Evolutionary conservation across 2,113 vertebrate genomes (phyloP), one percentile per base, ranked within the genome.

Genomic region (Anser cygnoides): DNA sequence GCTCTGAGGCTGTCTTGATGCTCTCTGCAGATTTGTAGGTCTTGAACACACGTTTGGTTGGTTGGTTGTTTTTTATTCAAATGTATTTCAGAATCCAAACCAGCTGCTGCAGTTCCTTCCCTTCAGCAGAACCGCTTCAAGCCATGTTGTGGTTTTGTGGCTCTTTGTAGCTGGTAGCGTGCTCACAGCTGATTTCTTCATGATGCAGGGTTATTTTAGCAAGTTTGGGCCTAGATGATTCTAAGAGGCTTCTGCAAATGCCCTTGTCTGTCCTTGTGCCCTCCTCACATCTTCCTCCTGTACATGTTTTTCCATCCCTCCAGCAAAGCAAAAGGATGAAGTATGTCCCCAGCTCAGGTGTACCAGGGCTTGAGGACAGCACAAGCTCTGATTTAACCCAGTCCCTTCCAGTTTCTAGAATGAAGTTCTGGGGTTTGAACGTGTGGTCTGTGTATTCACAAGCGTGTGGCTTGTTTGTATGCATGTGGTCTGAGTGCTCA

Each of bases 31-130:
- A 54, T 50, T 41, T 12, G 9, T 67, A 31, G 0, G 0, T 67
- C 63, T 92, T 84, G n/a, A 62, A 84, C 14, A 43, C 0, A 1
- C 54, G 5, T 54, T 29, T 4, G 19, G 22, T 39, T 13, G 20
- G 10, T 49, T 49, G 2, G 0, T 25, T 50, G 2, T 43, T 50
- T 49, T 50, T 84, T 35, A 16, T 6, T 4, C 7, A n/a, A 84
- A 72, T 28, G 58, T n/a, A 17, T 65, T 71, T 92, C 52, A 92
- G 59, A 86, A 86, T 50, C 43, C 18, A 86, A 52, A 35, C 25
- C 84, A 92, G 79, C 43, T 82, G 41, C 67, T 90, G 26, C 49
- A 75, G 46, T 37, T 79, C 20, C 31, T 59, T 90, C 43, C 41
- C 20, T 89, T 90, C 87, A 90, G 66, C 57, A 82, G 92, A 89